phyloP scores from a whole-genome alignment of 2,797 vertebrate species.

The Cebuella pygmaea region DNA sequence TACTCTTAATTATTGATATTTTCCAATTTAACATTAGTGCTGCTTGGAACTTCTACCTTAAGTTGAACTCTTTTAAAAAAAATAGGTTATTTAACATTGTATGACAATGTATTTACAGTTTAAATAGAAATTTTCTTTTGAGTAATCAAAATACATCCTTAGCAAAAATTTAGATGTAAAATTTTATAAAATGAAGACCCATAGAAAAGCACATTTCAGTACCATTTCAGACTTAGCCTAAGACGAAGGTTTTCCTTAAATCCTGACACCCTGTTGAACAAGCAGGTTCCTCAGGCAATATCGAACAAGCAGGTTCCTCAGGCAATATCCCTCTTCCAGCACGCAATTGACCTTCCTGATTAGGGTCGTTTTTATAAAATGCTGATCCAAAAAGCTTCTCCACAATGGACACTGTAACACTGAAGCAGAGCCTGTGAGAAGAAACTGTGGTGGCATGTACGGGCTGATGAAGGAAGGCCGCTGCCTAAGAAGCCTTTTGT shows the following conservation, averaged over 20 bases:
- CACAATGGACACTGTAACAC: constrained; percentile 31
- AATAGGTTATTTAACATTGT: constrained; percentile 82
- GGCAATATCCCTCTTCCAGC: constrained; percentile 65
- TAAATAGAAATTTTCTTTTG: constrained; percentile 87
- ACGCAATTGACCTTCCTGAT: constrained; percentile 51
- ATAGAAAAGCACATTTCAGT: constrained; percentile 83
- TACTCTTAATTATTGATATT: constrained; percentile 75
- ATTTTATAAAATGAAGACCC: constrained; percentile 83
- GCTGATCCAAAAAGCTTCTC: constrained; percentile 49
- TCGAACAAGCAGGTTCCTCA: constrained; percentile 30
- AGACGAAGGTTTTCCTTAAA: constrained; percentile 63
- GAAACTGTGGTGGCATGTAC: not conserved
- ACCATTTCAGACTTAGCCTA: constrained; percentile 77
- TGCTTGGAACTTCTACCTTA: constrained; percentile 70
- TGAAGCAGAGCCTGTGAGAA: not conserved
- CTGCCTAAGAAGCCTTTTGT: not conserved
- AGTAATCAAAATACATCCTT: constrained; percentile 89
- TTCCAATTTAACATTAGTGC: constrained; percentile 68
- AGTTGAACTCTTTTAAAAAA: constrained; percentile 76
- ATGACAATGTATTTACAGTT: constrained; percentile 86
- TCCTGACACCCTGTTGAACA: not conserved
- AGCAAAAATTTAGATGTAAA: constrained; percentile 85
- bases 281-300: constrained; percentile 65
- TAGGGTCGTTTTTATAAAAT: not conserved
- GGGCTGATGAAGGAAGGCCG: not conserved